A percentile compares a stretch with the other conserved stretches of the same genome.
Evolutionary conservation across 2,797 vertebrate genomes (phyloP).

Genomic region (Mormyrus proboscirostris): DNA sequence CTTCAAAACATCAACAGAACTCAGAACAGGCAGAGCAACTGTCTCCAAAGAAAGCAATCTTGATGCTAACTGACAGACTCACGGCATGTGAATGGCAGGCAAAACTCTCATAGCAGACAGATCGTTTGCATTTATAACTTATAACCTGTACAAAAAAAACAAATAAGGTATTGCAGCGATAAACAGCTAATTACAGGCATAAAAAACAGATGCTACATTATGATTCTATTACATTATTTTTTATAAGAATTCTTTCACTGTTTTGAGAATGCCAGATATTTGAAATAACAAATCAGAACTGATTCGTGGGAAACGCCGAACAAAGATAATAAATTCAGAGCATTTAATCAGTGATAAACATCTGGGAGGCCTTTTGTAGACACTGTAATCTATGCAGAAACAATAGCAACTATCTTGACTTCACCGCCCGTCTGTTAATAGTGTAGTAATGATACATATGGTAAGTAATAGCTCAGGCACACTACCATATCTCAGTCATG

Average conservation of each 20-base stretch:
- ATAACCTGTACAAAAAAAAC: not conserved
- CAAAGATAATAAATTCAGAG: not conserved
- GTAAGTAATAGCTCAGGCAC: not conserved
- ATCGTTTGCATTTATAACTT: not conserved
- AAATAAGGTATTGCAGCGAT: not conserved
- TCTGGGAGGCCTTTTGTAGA: not conserved
- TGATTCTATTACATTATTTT: not conserved
- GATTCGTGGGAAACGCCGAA: not conserved
- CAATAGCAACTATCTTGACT: constrained; percentile 13
- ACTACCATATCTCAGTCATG: not conserved
- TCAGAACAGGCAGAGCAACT: not conserved
- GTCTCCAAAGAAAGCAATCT: not conserved
- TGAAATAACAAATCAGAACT: not conserved
- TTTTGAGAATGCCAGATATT: not conserved
- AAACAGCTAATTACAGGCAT: not conserved
- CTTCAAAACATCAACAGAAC: not conserved
- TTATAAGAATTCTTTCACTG: not conserved
- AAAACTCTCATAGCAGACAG: not conserved
- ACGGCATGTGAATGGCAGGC: not conserved
- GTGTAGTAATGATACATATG: not conserved
- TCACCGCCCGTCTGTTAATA: not conserved
- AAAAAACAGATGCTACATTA: not conserved
- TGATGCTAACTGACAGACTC: not conserved
- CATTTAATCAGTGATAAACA: not conserved
- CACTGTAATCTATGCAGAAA: not conserved